phyloP scores from a whole-genome alignment of 2,888 invertebrate species.

The Sesia apiformis region DNA sequence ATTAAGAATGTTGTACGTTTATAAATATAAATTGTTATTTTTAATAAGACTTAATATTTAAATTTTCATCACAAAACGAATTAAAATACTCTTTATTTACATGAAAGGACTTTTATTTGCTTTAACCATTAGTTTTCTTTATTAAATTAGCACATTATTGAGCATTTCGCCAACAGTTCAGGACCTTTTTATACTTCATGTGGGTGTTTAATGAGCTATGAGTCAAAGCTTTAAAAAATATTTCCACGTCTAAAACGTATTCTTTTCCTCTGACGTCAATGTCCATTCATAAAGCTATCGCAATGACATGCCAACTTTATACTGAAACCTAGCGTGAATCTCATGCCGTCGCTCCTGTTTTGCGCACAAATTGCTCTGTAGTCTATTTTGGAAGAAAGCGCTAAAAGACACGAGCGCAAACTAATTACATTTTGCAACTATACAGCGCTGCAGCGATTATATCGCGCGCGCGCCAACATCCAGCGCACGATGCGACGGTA shows the following conservation, averaged over 20 bases:
- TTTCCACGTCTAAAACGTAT: neutral
- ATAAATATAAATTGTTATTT: too few relatives aligned
- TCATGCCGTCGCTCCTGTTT: constrained; percentile 15
- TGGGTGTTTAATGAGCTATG: neutral
- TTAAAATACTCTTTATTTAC: too few relatives aligned
- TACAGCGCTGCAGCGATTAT: neutral
- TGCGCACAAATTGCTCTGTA: constrained; percentile 16
- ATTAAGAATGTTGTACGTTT: too few relatives aligned
- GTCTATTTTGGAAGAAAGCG: constrained; percentile 23
- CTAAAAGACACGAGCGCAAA: constrained; percentile 10
- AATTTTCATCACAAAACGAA: too few relatives aligned
- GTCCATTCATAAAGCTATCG: constrained; percentile 56
- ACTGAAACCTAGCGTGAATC: constrained; percentile 15
- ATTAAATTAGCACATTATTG: too few relatives aligned
- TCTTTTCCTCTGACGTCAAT: constrained; percentile 39
- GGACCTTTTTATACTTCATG: neutral
- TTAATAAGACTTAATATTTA: too few relatives aligned
- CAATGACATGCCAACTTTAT: constrained; percentile 35
- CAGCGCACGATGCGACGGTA: constrained; percentile 17
- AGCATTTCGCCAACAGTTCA: too few relatives aligned
- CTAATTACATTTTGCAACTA: constrained; percentile 5
- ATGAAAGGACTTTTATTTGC: too few relatives aligned
- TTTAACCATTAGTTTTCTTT: too few relatives aligned
- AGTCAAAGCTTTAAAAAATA: neutral
- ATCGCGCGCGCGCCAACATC: constrained; percentile 11